Percentiles rank a stretch among this genome's conserved stretches.
phyloP scores from a whole-genome alignment of 2,888 invertebrate species.

The Phortica okadai region DNA sequence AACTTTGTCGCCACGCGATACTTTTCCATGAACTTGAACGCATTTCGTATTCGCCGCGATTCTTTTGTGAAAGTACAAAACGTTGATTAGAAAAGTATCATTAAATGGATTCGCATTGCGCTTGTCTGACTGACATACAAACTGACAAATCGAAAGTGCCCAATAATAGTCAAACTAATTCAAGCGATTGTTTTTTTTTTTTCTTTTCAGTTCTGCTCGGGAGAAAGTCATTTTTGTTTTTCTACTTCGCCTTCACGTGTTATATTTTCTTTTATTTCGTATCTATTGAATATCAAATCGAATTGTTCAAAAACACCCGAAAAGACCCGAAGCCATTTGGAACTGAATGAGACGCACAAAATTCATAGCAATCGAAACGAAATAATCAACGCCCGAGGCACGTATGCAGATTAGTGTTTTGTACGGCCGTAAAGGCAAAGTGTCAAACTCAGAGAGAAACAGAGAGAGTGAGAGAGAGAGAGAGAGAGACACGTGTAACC shows the following conservation, averaged over 20 bases:
- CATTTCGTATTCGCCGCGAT: background rate
- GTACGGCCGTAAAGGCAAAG: background rate
- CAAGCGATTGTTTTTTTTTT: background rate
- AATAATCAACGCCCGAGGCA: conserved; percentile 12
- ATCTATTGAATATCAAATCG: conserved; percentile 29
- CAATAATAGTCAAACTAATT: conserved; percentile 42
- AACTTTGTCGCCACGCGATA: background rate
- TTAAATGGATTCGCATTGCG: background rate
- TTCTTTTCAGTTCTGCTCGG: conserved; percentile 16
- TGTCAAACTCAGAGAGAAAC: background rate
- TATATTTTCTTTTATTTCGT: conserved; percentile 1
- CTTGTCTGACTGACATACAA: background rate
- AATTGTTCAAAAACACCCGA: conserved; percentile 2
- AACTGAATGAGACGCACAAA: background rate
- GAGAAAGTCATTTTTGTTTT: conserved; percentile 20
- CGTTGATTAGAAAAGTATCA: background rate
- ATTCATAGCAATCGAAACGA: conserved; percentile 3
- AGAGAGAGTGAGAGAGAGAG: background rate
- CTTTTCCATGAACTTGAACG: conserved; percentile 23
- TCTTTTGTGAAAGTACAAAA: conserved; percentile 17
- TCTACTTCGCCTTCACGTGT: background rate
- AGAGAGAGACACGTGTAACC: conserved; percentile 23
- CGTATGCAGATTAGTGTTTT: conserved; percentile 20
- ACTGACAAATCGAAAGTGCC: conserved; percentile 20
- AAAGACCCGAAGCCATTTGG: background rate